These are phyloP conservation scores for Colostygia pectinataria DNA, from an alignment of 2,888 invertebrate genomes.

Conservation along the genomic window DNA sequence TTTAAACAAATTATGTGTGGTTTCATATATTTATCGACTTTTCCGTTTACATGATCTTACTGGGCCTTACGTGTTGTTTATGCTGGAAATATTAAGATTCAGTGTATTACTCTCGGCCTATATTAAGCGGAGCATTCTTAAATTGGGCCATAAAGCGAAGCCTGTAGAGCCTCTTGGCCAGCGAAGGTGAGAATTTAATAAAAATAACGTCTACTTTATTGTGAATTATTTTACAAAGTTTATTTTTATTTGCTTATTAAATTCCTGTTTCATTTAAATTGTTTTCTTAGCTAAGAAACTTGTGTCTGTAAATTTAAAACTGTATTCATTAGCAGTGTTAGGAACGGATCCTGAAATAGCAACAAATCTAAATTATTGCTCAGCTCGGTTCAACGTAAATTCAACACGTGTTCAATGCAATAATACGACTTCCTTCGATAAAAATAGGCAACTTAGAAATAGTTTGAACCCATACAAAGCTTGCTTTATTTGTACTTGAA, in stretches of 20 bases:
- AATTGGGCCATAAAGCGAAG: constrained; percentile 72
- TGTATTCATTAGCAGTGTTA: constrained; percentile 33
- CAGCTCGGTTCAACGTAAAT: constrained; percentile 48
- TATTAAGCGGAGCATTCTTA: constrained; percentile 72
- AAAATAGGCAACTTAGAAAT: constrained; percentile 26
- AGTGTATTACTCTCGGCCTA: constrained; percentile 63
- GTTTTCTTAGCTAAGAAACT: constrained; percentile 8
- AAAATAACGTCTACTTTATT: constrained; percentile 66
- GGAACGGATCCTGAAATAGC: constrained; percentile 58
- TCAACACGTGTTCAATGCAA: constrained; percentile 53
- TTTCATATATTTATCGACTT: constrained; percentile 7
- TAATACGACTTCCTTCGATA: constrained; percentile 28
- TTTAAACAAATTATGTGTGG: constrained; percentile 46
- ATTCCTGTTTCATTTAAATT: constrained; percentile 31
- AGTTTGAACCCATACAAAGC: constrained; percentile 3
- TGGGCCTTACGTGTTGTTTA: constrained; percentile 6
- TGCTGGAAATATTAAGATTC: constrained; percentile 22
- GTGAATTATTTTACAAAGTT: constrained; percentile 62
- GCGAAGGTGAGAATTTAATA: constrained; percentile 70
- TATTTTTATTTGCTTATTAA: constrained; percentile 28
- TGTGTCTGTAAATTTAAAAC: constrained; percentile 27
- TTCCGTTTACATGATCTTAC: constrained; percentile 12
- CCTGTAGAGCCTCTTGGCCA: constrained; percentile 61
- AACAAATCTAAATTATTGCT: constrained; percentile 59
- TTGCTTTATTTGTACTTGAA: background rate